These are phyloP conservation scores for Calephelis perditalis DNA, from an alignment of 2,888 invertebrate species.

Conservation along the genomic window DNA sequence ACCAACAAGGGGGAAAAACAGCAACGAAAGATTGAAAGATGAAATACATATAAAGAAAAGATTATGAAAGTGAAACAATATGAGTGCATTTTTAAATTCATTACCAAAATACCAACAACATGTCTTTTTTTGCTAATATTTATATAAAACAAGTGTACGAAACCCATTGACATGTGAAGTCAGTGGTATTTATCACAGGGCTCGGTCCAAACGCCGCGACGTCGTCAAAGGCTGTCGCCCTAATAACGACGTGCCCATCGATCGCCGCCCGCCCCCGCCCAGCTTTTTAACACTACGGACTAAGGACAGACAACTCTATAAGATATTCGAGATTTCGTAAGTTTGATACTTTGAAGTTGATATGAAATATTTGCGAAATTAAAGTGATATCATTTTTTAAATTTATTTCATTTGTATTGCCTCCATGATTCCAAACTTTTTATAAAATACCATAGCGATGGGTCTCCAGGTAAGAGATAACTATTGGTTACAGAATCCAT, in stretches of 20 bases:
- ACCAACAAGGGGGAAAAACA: too few relatives aligned
- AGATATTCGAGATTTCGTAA: background rate
- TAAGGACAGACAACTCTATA: slow-evolving; percentile 1
- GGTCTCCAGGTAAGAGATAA: too few relatives aligned
- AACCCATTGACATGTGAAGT: background rate
- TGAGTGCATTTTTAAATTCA: too few relatives aligned
- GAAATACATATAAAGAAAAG: too few relatives aligned
- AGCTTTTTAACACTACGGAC: slow-evolving; percentile 8
- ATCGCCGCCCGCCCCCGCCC: slow-evolving; percentile 47
- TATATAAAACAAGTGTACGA: background rate
- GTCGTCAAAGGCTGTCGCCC: slow-evolving; percentile 76
- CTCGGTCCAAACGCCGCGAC: background rate
- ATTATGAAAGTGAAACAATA: too few relatives aligned
- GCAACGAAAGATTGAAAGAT: too few relatives aligned
- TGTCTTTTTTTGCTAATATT: background rate
- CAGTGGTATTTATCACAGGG: slow-evolving; percentile 2
- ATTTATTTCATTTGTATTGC: too few relatives aligned
- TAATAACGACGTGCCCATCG: slow-evolving; percentile 77
- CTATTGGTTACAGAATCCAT: too few relatives aligned
- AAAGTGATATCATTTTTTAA: too few relatives aligned
- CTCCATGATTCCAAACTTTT: too few relatives aligned
- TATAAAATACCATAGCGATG: too few relatives aligned
- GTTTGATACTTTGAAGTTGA: background rate
- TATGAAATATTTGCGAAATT: background rate
- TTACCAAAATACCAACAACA: too few relatives aligned